These are phyloP conservation scores for Lethenteron camtschaticum DNA, from an alignment of 2,113 vertebrate genomes.

Conservation along the genomic window DNA sequence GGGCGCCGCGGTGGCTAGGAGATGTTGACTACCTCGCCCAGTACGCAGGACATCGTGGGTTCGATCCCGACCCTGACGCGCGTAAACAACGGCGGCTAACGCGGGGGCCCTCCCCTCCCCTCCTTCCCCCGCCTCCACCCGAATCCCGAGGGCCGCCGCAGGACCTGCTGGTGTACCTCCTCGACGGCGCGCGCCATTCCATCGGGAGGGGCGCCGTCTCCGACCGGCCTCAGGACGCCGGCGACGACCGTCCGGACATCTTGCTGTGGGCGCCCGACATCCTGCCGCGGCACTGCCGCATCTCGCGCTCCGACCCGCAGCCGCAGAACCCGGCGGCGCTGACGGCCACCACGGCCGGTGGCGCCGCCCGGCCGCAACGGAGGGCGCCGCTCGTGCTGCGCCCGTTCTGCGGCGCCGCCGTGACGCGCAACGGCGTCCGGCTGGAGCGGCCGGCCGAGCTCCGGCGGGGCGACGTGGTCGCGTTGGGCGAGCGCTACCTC, in stretches of 20 bases:
- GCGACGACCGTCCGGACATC: slow-evolving; percentile 61
- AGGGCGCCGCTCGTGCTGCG: slow-evolving; percentile 24
- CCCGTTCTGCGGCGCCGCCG: slow-evolving; percentile 45
- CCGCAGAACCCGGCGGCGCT: slow-evolving; percentile 17
- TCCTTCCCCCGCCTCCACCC: slow-evolving; percentile 3
- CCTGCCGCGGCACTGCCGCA: slow-evolving; percentile 43
- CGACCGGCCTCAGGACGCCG: slow-evolving; percentile 67
- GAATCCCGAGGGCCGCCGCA: slow-evolving; percentile 14
- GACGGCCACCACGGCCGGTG: slow-evolving; percentile 7
- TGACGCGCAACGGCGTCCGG: slow-evolving; percentile 51
- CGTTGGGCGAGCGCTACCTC: slow-evolving; percentile 52
- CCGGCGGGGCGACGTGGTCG: slow-evolving; percentile 52
- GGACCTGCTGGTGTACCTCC: slow-evolving; percentile 76
- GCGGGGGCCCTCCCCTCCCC: not conserved
- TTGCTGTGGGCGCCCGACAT: slow-evolving; percentile 60
- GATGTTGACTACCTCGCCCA: too few relatives aligned
- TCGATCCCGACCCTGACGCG: too few relatives aligned
- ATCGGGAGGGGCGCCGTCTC: slow-evolving; percentile 48
- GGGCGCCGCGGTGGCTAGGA: too few relatives aligned
- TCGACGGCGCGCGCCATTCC: slow-evolving; percentile 50
- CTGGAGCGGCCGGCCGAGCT: slow-evolving; percentile 46
- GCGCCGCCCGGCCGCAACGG: slow-evolving; percentile 11
- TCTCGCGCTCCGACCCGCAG: slow-evolving; percentile 16
- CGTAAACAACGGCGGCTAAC: not conserved
- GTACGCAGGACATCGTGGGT: too few relatives aligned